Conservation (phyloP, 1,140 invertebrate genomes). For the Andrena cerasifolii region DNA sequence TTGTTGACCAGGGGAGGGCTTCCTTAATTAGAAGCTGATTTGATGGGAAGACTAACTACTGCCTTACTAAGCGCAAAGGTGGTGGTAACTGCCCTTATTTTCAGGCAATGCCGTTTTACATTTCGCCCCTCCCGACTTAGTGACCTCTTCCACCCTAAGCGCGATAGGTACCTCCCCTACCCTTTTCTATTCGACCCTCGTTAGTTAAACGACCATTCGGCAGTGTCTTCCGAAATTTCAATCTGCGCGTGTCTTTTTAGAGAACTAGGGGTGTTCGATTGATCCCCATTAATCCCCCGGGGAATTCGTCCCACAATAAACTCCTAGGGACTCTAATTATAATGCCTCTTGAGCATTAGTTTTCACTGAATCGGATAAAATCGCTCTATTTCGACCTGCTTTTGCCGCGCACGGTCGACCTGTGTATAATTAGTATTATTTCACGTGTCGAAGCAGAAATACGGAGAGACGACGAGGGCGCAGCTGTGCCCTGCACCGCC, state of each 20-base stretch:
- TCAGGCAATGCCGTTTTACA: not conserved
- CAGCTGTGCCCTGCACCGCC: not conserved
- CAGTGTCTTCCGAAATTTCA: too few species aligned
- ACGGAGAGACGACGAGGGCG: too few species aligned
- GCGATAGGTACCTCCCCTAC: too few species aligned
- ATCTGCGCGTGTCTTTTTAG: too few species aligned
- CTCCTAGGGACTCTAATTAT: conserved; percentile 33
- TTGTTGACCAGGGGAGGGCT: conserved; percentile 41
- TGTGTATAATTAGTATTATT: conserved; percentile 33
- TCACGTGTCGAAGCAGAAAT: conserved; percentile 10
- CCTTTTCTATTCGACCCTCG: too few species aligned
- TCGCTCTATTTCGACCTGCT: conserved; percentile 8
- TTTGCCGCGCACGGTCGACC: not conserved
- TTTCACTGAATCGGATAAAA: conserved; percentile 37
- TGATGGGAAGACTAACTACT: conserved; percentile 43
- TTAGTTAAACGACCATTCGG: too few species aligned
- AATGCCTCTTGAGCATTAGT: conserved; percentile 19
- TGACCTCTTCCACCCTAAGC: too few species aligned
- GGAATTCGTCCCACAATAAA: conserved; percentile 25
- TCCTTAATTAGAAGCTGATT: conserved; percentile 53
- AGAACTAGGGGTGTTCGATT: conserved; percentile 19
- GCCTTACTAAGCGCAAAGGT: conserved; percentile 34
- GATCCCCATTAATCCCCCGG: not conserved
- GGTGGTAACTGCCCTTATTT: conserved; percentile 33
- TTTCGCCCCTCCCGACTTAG: conserved; percentile 5